These are phyloP conservation scores for Tenthredo notha DNA, from an alignment of 2,888 invertebrate genomes.

Conservation along the genomic window DNA sequence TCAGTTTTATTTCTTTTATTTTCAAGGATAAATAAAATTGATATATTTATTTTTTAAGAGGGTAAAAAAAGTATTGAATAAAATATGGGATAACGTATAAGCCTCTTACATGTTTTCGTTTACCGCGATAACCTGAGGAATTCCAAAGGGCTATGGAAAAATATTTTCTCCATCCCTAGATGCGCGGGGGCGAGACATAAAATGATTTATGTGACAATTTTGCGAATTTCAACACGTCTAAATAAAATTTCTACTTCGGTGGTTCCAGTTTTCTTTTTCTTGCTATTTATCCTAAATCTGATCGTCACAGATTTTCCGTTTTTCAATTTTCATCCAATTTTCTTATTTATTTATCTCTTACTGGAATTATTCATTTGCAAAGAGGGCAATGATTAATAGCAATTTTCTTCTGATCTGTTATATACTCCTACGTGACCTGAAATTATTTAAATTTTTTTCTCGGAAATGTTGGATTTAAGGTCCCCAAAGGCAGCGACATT, in stretches of 20 bases:
- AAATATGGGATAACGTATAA: not conserved
- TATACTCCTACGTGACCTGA: not conserved
- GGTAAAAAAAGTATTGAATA: not conserved
- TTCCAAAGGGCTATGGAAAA: constrained; percentile 7
- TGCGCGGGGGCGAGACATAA: not conserved
- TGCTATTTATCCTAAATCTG: not conserved
- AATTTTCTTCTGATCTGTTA: not conserved
- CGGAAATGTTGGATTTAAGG: not conserved
- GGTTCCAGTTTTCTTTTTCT: not conserved
- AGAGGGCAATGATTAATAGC: not conserved
- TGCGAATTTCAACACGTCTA: not conserved
- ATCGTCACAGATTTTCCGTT: not conserved
- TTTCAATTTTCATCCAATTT: not conserved
- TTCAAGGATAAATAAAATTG: too few relatives aligned
- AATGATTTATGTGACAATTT: constrained; percentile 29
- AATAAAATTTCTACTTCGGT: not conserved
- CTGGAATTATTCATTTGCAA: not conserved
- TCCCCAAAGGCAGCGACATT: not conserved
- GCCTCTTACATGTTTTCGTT: not conserved
- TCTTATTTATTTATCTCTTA: not conserved
- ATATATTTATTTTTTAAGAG: not conserved
- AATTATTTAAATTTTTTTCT: not conserved
- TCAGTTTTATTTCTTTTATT: too few relatives aligned
- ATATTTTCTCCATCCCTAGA: not conserved
- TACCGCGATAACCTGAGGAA: not conserved